Percentiles rank a stretch among this genome's conserved stretches.
These are phyloP conservation scores for Acanthisitta chloris DNA, from an alignment of 2,113 vertebrate genomes.

Conservation along the genomic window DNA sequence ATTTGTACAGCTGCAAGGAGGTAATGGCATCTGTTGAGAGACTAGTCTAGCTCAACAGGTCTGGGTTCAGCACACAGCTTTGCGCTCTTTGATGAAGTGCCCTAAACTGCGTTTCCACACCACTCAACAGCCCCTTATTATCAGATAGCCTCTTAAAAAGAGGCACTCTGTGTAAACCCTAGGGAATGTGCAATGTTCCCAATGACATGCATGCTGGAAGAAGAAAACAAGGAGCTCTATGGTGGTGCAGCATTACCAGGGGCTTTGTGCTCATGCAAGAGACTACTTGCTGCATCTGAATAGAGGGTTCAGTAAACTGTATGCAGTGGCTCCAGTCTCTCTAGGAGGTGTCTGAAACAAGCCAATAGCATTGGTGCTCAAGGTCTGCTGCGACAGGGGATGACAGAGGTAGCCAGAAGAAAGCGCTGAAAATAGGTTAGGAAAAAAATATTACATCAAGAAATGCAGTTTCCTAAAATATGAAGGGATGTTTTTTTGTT, in stretches of 20 bases:
- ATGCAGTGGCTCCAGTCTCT: too few species aligned
- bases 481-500: not conserved
- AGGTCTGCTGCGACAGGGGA: rapidly evolving
- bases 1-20: not conserved
- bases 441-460: not conserved
- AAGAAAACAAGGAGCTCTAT: not conserved
- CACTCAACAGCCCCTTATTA: not conserved
- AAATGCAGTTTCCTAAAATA: not conserved
- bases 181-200: not conserved
- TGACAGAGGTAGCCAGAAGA: not conserved
- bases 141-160: not conserved
- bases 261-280: not conserved
- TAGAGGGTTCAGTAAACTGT: not conserved
- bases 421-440: not conserved
- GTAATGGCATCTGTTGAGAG: not conserved
- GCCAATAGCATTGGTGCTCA: not conserved
- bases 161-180: not conserved
- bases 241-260: not conserved
- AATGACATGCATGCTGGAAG: not conserved
- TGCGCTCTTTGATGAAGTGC: not conserved
- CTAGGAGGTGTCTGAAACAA: not conserved
- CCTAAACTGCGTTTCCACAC: not conserved
- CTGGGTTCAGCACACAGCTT: not conserved
- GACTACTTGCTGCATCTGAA: not conserved
- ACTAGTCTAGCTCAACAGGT: not conserved